Percentiles rank a stretch among this genome's conserved stretches.
phyloP scores from a whole-genome alignment of 2,797 vertebrate species.

The Scolopax rusticola region DNA sequence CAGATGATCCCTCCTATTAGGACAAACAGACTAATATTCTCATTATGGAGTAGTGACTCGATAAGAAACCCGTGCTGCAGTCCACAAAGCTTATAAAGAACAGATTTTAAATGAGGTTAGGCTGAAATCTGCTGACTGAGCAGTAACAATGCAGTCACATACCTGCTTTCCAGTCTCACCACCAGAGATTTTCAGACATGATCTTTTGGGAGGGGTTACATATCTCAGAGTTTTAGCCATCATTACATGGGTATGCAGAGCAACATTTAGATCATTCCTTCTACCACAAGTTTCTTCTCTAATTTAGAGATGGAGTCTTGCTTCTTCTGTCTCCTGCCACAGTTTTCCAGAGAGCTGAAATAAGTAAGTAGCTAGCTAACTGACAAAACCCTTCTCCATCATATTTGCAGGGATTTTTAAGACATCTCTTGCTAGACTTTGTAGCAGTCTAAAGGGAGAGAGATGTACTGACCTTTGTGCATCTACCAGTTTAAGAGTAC shows the following conservation, averaged over 20 bases:
- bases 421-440: neutral
- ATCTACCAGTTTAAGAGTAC: neutral
- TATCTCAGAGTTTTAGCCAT: neutral
- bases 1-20: neutral
- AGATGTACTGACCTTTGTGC: neutral
- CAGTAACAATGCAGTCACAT: neutral
- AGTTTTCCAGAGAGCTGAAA: neutral
- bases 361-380: neutral
- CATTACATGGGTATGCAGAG: neutral
- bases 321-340: neutral
- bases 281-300: neutral
- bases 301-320: neutral
- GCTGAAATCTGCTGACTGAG: neutral
- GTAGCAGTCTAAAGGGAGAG: neutral
- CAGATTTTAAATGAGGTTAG: neutral
- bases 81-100: neutral
- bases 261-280: neutral
- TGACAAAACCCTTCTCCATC: neutral
- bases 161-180: neutral
- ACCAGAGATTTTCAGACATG: neutral
- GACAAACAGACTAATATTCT: neutral
- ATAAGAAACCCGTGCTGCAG: neutral
- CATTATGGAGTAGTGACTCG: neutral
- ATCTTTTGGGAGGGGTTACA: neutral
- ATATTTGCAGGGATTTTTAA: neutral